Base-by-base conservation (phyloP, 2,888 invertebrate species). In the Leptinotarsa tumamoca region DNA sequence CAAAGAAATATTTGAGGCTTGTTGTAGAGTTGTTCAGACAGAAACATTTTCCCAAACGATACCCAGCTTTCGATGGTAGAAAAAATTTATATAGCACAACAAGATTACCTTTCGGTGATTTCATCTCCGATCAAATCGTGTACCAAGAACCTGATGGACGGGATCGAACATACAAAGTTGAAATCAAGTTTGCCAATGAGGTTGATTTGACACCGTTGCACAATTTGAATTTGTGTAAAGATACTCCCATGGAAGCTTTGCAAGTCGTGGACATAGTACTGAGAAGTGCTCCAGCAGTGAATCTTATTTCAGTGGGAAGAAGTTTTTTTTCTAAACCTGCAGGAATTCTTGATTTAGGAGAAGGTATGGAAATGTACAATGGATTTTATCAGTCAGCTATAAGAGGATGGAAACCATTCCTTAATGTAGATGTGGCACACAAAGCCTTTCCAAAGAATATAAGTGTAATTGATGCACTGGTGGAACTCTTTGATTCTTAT, bases 321-420 rank as follows among this genome's bases (percentile, higher is more conserved):
- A 83, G 82, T 61, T 86, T 86, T 67, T 86, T 84, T 66, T 77
- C 80, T 1, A 82, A 75, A 67, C 85, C 87, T 75, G 33, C 23
- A 1, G 21, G 63, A 27, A 91, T 90, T 67, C 89, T 90, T 79
- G 90, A 90, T 84, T 90, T 99, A 14, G 93, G 94, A 0, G 94
- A 93, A 68, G 82, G 98, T 0, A 90, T 96, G 83, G 96, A 98
- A 87, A 93, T 98, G 85, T 98, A 98, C 95, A 93, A 95, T 76
- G 99, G 99, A 5, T 92, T 97, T 85, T 99, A 96, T 89, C 98
- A 98, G 88, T 95, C 96, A 14, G 96, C 97, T 0, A 92, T 97
- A 78, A 92, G 98, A 71, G 97, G 97, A 15, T 95, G 96, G 91
- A 93, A 92, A 82, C 95, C 96, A 71, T 95, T 94, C 87, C 89